These are phyloP conservation scores for Sciurus vulgaris DNA, from an alignment of 2,797 vertebrate genomes.

Conservation along the genomic window DNA sequence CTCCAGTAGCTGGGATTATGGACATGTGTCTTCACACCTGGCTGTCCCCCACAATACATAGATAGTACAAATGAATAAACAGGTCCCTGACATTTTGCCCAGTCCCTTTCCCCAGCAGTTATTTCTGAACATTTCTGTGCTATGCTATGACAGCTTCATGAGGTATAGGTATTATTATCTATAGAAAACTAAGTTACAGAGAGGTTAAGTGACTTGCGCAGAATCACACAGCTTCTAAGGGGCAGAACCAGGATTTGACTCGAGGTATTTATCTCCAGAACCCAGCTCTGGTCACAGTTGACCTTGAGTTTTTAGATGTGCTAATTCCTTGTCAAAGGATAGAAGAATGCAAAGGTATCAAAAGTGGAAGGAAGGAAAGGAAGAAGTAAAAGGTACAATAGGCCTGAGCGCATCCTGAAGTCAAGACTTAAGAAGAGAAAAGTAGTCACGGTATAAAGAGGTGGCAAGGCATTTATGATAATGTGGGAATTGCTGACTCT, in stretches of 20 bases:
- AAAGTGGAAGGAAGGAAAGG: not conserved
- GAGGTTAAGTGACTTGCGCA: not conserved
- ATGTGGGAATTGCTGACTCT: not conserved
- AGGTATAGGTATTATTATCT: not conserved
- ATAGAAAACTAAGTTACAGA: not conserved
- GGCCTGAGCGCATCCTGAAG: not conserved
- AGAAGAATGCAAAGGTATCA: not conserved
- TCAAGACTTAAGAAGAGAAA: conserved; percentile 25
- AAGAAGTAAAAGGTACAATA: not conserved
- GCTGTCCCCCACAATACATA: not conserved
- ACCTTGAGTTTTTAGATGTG: conserved; percentile 22
- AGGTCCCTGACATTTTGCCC: not conserved
- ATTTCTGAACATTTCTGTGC: not conserved
- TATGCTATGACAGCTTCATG: not conserved
- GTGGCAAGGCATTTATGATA: not conserved
- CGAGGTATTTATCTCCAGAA: conserved; percentile 9
- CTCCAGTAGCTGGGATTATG: no score
- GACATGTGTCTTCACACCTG: not conserved
- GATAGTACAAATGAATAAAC: not conserved
- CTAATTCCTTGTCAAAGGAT: not conserved
- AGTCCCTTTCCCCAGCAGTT: not conserved
- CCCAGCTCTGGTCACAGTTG: not conserved
- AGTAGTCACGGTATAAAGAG: not conserved
- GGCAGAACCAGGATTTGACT: not conserved
- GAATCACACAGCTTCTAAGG: not conserved